Base-by-base conservation (phyloP, 2,113 vertebrate species). In the Micronycteris hirsuta region DNA sequence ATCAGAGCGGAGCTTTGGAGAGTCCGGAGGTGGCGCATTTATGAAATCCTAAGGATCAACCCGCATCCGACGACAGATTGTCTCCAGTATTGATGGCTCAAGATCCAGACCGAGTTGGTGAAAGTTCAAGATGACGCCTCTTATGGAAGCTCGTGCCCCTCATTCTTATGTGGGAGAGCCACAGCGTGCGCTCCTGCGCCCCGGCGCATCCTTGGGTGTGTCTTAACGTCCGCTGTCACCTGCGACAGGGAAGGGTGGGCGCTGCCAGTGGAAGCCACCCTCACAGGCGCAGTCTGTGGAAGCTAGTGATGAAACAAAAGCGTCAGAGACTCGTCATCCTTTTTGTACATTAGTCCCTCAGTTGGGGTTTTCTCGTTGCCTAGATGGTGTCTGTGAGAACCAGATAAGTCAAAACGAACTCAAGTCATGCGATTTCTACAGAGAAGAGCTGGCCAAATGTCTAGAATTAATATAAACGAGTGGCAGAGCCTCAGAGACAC, bases 401-500 rank as follows among this genome's bases (percentile, higher is more conserved):
- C n/a, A 49, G 8, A 28, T 4, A 47, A 54, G 33, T 43, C 45
- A 24, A 56, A 71, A 88, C 36, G 3, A 31, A 38, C 38, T 41
- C 14, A 16, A 43, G 6, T 67, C 38, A 11, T 4, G n/a, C 5
- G 56, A 6, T 15, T 73, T 49, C 4, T 49, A 26, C 38, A 9
- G 56, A 19, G 17, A 20, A 17, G 33, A 31, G 31, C 52, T 26
- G 33, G 12, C 20, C n/a, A 8, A 52, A 14, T 4, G 26, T 33
- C 54, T n/a, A 52, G 67, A 43, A 22, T 33, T 49, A 41, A 52
- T 41, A 33, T 7, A 2, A 16, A 10, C 3, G 56, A 13, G 36
- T 2, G 3, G 4, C 4, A 1, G 4, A 17, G 3, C 31, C 61
- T 13, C 11, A 0, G 28, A 17, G 36, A 33, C 38, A 38, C 54